These are phyloP conservation scores for Mus pahari DNA, from an alignment of 2,113 vertebrate genomes.

Conservation along the genomic window DNA sequence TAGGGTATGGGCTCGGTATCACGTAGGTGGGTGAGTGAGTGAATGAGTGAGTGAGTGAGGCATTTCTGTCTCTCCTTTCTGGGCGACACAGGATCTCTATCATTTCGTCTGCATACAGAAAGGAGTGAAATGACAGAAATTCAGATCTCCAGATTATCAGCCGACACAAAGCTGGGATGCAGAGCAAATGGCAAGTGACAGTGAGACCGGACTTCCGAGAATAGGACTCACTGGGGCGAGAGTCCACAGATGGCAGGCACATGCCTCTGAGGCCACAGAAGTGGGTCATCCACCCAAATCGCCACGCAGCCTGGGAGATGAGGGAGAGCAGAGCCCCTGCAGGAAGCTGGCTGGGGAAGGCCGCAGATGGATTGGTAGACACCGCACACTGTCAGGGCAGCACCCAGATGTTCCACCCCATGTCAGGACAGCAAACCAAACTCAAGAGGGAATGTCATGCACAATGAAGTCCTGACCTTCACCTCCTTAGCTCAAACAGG, in stretches of 20 bases:
- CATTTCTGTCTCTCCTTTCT: not conserved
- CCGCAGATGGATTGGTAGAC: not conserved
- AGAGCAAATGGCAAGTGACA: conserved; percentile 79
- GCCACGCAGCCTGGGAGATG: conserved; percentile 18
- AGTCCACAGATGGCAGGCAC: conserved; percentile 81
- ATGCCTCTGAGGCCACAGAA: conserved; percentile 72
- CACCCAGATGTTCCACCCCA: not conserved
- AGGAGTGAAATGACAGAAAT: conserved; percentile 61
- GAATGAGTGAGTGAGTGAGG: not conserved
- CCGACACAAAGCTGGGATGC: conserved; percentile 60
- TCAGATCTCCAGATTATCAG: conserved; percentile 73
- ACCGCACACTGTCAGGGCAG: not conserved
- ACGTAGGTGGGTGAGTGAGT: not conserved
- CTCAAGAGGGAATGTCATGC: not conserved
- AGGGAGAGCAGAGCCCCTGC: conserved; percentile 60
- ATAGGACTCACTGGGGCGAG: conserved; percentile 79
- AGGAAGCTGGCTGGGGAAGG: not conserved
- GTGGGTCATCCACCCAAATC: conserved; percentile 58
- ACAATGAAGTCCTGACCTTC: not conserved
- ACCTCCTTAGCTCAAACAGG: too few species aligned
- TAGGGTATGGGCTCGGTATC: not conserved
- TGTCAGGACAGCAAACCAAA: not conserved
- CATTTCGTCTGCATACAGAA: conserved; percentile 27
- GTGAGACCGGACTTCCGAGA: conserved; percentile 76
- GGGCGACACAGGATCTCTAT: not conserved